Evolutionary conservation across 2,888 invertebrate genomes (phyloP), one percentile per base, ranked within the genome.

Genomic region (Mechanitis mazaeus): DNA sequence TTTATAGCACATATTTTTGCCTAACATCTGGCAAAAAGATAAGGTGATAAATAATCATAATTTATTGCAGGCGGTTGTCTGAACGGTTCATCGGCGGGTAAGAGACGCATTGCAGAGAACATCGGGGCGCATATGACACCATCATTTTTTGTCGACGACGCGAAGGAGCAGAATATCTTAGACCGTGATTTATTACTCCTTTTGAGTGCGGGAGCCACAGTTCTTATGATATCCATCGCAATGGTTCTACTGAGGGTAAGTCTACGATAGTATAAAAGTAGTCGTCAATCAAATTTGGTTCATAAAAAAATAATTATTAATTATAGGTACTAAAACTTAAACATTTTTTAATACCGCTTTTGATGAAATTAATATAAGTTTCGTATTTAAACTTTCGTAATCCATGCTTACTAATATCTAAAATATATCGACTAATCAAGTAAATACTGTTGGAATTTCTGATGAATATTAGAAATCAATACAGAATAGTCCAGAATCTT

Each of bases 41-140:
- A 60, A 47, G 56, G 57, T 61, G 56, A 67, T 69, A 66, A 69
- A 68, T 63, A 57, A 45, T 42, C 50, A 53, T 56, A 65, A 68
- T 61, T 71, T 64, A 59, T 72, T 71, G n/a, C 75, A 94, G 94
- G 94, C 73, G 93, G 94, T 70, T 94, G 94, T 78, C 91, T 93
- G 69, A 94, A 93, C 79, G 92, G 92, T 2, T 93, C 94, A 31
- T 93, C 94, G 46, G 94, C 94, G 45, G 94, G 94, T 6, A 94
- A 94, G 75, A 90, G 94, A 54, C 91, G 94, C 67, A 94, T 94
- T 67, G 92, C 94, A 28, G 92, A 92, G 58, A 88, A 84, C 68
- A 76, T 87, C 57, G 75, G 84, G 12, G 75, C 84, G 4, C 84
- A 78, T 58, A 77, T 87, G 62, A 83, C 86, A 0, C 81, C 84